phyloP scores from a whole-genome alignment of 2,888 invertebrate species.

The Nemoura dubitans region DNA sequence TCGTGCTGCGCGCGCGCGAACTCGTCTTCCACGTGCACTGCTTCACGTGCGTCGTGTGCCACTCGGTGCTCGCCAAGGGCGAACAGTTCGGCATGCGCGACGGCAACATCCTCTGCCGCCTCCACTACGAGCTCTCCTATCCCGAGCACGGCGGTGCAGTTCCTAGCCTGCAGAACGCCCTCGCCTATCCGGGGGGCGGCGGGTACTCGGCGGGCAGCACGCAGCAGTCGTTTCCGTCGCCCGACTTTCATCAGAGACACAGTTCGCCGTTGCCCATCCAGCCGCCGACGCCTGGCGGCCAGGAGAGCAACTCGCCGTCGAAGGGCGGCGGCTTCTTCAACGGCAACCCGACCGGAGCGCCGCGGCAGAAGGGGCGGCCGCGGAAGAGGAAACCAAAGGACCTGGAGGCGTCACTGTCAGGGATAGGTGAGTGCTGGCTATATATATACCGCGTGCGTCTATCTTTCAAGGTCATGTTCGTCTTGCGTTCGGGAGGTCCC shows the following conservation, averaged over 20 bases:
- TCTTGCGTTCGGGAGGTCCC: too few species aligned
- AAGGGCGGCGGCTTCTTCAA: constrained; percentile 67
- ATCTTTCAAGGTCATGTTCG: too few species aligned
- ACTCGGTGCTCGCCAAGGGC: constrained; percentile 86
- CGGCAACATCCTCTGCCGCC: constrained; percentile 86
- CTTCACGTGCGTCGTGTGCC: constrained; percentile 92
- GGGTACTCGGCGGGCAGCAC: constrained; percentile 14
- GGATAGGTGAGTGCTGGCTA: constrained; percentile 78
- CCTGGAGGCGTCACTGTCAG: constrained; percentile 85
- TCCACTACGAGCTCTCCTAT: constrained; percentile 66
- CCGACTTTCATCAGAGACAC: constrained; percentile 59
- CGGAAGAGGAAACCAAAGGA: constrained; percentile 93
- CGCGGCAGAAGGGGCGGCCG: constrained; percentile 91
- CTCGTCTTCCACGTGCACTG: constrained; percentile 94
- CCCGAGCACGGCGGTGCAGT: constrained; percentile 22
- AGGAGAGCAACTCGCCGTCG: constrained; percentile 59
- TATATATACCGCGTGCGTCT: too few species aligned
- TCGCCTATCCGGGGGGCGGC: constrained; percentile 42
- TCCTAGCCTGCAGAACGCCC: constrained; percentile 7
- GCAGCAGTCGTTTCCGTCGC: constrained; percentile 63
- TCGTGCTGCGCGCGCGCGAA: constrained; percentile 94
- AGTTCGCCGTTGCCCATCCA: constrained; percentile 67
- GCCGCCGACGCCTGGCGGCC: constrained; percentile 62
- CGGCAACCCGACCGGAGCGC: constrained; percentile 65
- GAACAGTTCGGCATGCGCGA: constrained; percentile 95